These are phyloP conservation scores for Sinocyclocheilus anshuiensis DNA, from an alignment of 2,113 vertebrate genomes.

Conservation along the genomic window DNA sequence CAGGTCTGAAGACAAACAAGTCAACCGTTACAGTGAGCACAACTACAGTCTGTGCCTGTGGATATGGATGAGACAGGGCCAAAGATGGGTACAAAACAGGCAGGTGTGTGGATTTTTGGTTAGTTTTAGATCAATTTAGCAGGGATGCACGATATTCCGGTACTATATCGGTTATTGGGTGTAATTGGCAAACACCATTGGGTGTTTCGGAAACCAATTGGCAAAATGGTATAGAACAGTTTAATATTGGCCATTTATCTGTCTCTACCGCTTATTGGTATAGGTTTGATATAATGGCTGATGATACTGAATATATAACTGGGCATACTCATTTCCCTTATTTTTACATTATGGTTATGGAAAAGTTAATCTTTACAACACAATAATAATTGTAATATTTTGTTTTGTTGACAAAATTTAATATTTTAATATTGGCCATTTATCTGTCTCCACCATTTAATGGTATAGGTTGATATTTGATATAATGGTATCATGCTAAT, in stretches of 20 bases:
- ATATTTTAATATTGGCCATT: not conserved
- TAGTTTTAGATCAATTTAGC: not conserved
- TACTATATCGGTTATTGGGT: not conserved
- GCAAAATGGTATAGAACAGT: not conserved
- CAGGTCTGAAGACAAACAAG: slow-evolving; percentile 87
- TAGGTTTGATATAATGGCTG: not conserved
- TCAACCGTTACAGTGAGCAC: slow-evolving; percentile 60
- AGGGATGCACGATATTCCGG: not conserved
- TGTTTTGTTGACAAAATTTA: not conserved
- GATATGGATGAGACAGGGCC: slow-evolving; percentile 7
- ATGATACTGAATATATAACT: not conserved
- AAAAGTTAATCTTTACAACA: no score
- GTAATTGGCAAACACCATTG: no score
- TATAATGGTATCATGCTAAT: no score
- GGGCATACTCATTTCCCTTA: not conserved
- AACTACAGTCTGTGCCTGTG: not conserved
- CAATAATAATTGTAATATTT: no score
- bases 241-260: not conserved
- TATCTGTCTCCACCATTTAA: not conserved
- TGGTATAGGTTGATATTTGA: not conserved
- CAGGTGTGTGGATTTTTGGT: slow-evolving; percentile 3
- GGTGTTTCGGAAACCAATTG: no score
- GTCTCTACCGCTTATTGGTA: not conserved
- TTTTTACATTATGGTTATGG: no score
- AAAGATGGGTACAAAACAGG: not conserved